A percentile compares a stretch with the other conserved stretches of the same genome.
These are phyloP conservation scores for Ornithorhynchus anatinus DNA, from an alignment of 2,113 vertebrate genomes.

Conservation along the genomic window DNA sequence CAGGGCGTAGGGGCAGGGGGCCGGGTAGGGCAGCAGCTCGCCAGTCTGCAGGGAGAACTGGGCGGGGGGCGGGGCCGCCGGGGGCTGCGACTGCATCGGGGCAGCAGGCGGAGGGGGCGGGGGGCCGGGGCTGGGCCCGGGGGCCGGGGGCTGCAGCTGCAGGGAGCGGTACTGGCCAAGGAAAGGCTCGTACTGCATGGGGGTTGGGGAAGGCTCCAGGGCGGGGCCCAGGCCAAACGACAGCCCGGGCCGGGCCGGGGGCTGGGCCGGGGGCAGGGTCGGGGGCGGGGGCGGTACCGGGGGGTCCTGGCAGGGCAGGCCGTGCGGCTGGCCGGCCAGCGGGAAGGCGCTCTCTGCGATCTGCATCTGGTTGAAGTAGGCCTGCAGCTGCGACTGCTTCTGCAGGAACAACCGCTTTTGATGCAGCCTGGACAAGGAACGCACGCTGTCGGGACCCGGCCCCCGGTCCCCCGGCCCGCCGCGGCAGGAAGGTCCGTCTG, in stretches of 20 bases:
- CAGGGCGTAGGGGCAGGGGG: slow-evolving; percentile 76
- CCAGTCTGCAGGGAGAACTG: slow-evolving; percentile 79
- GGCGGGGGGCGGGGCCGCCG: slow-evolving; percentile 52
- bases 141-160: slow-evolving; percentile 73
- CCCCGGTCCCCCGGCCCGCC: background rate
- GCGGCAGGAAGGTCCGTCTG: background rate
- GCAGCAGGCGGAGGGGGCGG: slow-evolving; percentile 42
- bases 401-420: slow-evolving; percentile 96
- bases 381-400: slow-evolving; percentile 92
- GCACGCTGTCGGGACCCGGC: background rate
- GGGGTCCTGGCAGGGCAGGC: slow-evolving; percentile 63
- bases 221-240: slow-evolving; percentile 77
- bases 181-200: slow-evolving; percentile 74
- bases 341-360: slow-evolving; percentile 87
- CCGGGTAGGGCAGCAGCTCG: slow-evolving; percentile 71
- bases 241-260: slow-evolving; percentile 72
- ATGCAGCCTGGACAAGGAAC: slow-evolving; percentile 80
- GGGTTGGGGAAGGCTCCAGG: slow-evolving; percentile 73
- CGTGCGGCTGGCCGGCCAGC: slow-evolving; percentile 63
- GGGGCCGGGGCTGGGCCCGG: slow-evolving; percentile 58
- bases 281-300: slow-evolving; percentile 9
- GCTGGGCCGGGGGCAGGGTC: background rate
- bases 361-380: slow-evolving; percentile 98
- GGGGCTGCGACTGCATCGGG: slow-evolving; percentile 32
- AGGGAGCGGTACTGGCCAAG: slow-evolving; percentile 73